Evolutionary conservation across 2,888 invertebrate species (phyloP).

Genomic region (Tenthredo mesomela): DNA sequence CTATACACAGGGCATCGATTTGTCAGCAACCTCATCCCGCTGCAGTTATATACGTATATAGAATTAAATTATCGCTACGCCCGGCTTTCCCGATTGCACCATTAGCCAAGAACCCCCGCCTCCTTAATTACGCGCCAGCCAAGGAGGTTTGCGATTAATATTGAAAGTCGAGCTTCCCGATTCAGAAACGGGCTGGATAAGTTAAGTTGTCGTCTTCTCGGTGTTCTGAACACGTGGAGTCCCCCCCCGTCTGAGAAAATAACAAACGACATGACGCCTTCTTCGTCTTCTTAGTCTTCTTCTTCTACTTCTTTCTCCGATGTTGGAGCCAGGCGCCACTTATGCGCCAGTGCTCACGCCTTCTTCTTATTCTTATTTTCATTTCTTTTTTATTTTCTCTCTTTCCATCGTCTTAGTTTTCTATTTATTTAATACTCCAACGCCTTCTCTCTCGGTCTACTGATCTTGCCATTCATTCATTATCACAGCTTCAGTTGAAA

Average conservation of each 20-base stretch:
- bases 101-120: constrained; percentile 4
- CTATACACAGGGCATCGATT: neutral
- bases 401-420: neutral
- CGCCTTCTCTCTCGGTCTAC: constrained; percentile 1
- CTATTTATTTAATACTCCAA: constrained; percentile 9
- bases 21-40: neutral
- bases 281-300: neutral
- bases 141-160: constrained; percentile 42
- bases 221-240: neutral
- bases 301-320: neutral
- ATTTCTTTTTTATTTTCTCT: neutral
- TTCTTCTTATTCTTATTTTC: neutral
- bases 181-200: neutral
- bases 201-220: neutral
- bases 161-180: constrained; percentile 44
- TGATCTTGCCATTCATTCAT: neutral
- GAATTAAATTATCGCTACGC: constrained; percentile 3
- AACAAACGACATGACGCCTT: constrained; percentile 39
- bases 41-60: neutral
- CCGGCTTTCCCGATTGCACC: neutral
- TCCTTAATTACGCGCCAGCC: constrained; percentile 21
- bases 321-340: constrained; percentile 34
- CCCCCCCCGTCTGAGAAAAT: constrained; percentile 12
- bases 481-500: neutral
- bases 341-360: neutral